Evolutionary conservation across 2,888 invertebrate species (phyloP), one percentile per base, ranked within the genome.

Genomic region (Seladonia tumulorum): DNA sequence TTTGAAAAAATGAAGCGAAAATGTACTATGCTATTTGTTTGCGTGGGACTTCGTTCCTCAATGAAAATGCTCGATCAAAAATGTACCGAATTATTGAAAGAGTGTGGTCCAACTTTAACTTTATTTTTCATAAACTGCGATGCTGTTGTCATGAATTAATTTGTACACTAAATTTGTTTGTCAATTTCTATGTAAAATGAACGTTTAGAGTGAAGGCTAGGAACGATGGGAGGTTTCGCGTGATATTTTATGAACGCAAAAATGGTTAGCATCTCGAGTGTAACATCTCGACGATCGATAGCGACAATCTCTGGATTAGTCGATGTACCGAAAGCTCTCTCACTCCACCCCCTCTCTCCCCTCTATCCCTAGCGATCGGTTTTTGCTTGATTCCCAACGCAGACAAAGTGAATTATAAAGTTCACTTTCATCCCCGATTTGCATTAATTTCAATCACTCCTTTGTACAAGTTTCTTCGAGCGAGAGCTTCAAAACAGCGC

Each of bases 381-480:
- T 49, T 76, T 76, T 76, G 39, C 16, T 39, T 47, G 68, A 68
- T 49, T 49, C 22, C 49, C 49, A 68, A 68, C 49, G 47, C 49
- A 39, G 39, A 29, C n/a, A 49, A 49, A 76, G 47, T 49, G 76
- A 68, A 68, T 76, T 76, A 76, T 49, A 39, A 76, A 76, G 76
- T 68, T 68, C 53, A 68, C 68, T 76, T 76, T 76, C 66, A 76
- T 76, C 39, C 39, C n/a, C 49, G 35, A 76, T 76, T 76, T 76
- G 49, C 68, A 76, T 76, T 76, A 76, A 76, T 76, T 76, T 76
- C 63, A 76, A 76, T 76, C 76, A 68, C 76, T 76, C 49, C 76
- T 68, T 76, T 76, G 68, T 49, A 53, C 39, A 68, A 68, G 47
- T 76, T 66, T 47, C 66, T 76, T 47, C 22, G 49, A 68, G 25